phyloP scores from a whole-genome alignment of 1,140 invertebrate species.

The Drosophila ohnishii region DNA sequence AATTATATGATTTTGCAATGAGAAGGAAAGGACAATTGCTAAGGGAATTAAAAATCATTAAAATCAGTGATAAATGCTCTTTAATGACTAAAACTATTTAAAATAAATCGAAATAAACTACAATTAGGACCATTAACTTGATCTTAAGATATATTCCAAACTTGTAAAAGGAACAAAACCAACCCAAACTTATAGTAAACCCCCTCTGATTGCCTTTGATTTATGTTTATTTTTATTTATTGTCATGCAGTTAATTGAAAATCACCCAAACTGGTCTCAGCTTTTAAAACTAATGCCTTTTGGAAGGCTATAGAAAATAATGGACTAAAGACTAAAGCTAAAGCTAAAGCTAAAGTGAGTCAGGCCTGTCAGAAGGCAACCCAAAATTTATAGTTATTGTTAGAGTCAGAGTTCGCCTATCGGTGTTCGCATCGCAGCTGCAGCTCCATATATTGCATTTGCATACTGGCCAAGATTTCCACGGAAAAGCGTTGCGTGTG shows the following conservation, averaged over 20 bases:
- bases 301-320: conserved; percentile 1
- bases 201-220: neutral
- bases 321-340: too few relatives aligned
- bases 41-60: neutral
- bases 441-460: conserved; percentile 49
- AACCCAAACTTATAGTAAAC: neutral
- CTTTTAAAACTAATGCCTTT: neutral
- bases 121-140: neutral
- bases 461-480: conserved; percentile 69
- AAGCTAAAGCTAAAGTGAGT: neutral
- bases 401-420: conserved; percentile 18
- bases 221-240: conserved; percentile 14
- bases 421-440: conserved; percentile 22
- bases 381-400: conserved; percentile 38
- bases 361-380: conserved; percentile 11
- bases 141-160: neutral
- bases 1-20: neutral
- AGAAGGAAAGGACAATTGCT: neutral
- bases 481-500: conserved; percentile 73
- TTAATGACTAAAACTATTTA: too few relatives aligned
- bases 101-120: neutral
- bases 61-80: neutral
- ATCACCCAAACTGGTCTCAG: neutral
- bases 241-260: conserved; percentile 2
- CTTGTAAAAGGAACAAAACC: neutral